Conservation (phyloP, 2,888 invertebrate genomes). For the Pheosia tremula region DNA sequence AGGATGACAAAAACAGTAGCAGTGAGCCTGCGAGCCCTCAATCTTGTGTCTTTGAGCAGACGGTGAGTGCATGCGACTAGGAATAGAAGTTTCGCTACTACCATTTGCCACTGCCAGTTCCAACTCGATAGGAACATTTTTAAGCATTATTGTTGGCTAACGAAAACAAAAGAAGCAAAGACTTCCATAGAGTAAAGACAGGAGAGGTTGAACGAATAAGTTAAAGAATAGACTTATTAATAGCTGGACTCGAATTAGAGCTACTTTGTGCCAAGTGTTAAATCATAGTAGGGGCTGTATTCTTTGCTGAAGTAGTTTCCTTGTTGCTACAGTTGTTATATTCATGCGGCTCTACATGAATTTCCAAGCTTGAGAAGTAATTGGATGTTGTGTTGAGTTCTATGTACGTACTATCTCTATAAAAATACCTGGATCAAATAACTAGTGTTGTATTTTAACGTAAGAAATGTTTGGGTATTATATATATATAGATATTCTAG, state of each 20-base stretch:
- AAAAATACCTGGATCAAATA: too few species aligned
- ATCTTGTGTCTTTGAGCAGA: constrained; percentile 25
- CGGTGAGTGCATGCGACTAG: constrained; percentile 17
- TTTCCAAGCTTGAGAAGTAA: neutral
- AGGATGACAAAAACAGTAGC: constrained; percentile 15
- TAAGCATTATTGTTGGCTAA: too few species aligned
- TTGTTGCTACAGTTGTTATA: constrained; percentile 18
- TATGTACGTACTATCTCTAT: too few species aligned
- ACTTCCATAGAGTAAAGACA: too few species aligned
- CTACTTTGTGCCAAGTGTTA: constrained; percentile 9
- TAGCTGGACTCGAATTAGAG: neutral
- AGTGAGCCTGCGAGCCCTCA: constrained; percentile 17
- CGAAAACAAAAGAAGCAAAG: too few species aligned
- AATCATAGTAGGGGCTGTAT: constrained; percentile 19
- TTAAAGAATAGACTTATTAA: too few species aligned
- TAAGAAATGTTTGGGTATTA: too few species aligned
- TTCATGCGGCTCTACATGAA: constrained; percentile 3
- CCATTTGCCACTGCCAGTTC: constrained; percentile 1
- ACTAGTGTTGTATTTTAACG: too few species aligned
- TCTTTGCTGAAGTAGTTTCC: constrained; percentile 27
- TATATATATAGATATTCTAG: too few species aligned
- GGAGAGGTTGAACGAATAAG: too few species aligned
- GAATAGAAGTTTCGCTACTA: constrained; percentile 16
- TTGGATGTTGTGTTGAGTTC: neutral
- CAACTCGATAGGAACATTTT: too few species aligned